Evolutionary conservation across 1,140 invertebrate species (phyloP).

Genomic region (Neodiprion pinetum): DNA sequence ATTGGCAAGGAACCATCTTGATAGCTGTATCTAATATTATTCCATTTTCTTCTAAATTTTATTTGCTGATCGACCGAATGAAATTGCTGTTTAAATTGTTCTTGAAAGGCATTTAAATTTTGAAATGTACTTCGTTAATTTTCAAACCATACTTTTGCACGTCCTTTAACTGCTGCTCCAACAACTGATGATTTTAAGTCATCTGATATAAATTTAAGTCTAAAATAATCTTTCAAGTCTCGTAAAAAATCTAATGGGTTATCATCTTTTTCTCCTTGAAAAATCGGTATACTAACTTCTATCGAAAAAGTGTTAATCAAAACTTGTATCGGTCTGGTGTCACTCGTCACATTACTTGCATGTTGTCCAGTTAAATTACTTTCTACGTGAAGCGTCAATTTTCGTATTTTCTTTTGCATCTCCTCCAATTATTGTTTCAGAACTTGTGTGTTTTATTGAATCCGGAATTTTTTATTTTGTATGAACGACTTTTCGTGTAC

Average conservation of each 20-base stretch:
- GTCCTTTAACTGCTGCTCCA: not conserved
- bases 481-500: not conserved
- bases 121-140: not conserved
- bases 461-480: not conserved
- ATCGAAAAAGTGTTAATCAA: not conserved
- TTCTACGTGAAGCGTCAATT: not conserved
- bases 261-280: not conserved
- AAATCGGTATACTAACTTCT: not conserved
- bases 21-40: not conserved
- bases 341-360: not conserved
- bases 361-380: not conserved
- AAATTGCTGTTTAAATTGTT: not conserved
- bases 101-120: not conserved
- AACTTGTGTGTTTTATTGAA: not conserved
- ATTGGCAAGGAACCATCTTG: not conserved
- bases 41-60: not conserved
- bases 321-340: constrained; percentile 4
- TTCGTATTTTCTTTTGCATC: not conserved
- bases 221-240: not conserved
- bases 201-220: not conserved
- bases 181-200: not conserved
- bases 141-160: not conserved
- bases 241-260: not conserved
- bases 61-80: not conserved
- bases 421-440: not conserved